Evolutionary conservation across 2,113 vertebrate species (phyloP).

Genomic region (Melospiza georgiana): DNA sequence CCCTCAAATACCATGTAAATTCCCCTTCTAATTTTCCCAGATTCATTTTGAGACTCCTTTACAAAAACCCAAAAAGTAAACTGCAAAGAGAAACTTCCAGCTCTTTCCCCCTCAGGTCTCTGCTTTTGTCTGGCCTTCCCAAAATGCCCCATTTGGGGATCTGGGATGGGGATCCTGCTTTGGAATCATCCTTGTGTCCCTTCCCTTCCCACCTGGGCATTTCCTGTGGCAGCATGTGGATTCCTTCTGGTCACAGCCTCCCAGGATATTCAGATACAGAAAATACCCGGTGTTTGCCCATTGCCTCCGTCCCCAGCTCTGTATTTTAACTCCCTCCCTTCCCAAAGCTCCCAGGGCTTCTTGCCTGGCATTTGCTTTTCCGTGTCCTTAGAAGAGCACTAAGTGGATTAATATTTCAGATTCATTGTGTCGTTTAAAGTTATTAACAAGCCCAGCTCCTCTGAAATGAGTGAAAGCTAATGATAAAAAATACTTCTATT

Average conservation of each 20-base stretch:
- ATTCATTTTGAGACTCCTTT: background rate
- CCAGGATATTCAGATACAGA: background rate
- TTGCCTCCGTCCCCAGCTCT: background rate
- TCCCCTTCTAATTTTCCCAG: conserved; percentile 51
- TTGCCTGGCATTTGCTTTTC: background rate
- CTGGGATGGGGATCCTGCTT: background rate
- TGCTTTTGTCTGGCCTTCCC: rapidly evolving
- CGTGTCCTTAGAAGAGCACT: background rate
- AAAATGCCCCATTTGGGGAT: rapidly evolving
- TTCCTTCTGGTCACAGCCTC: background rate
- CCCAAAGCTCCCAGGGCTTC: background rate
- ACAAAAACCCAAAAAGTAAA: background rate
- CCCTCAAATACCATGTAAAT: conserved; percentile 67
- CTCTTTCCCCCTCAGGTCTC: rapidly evolving
- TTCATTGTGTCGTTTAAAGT: background rate
- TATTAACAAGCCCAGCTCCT: background rate
- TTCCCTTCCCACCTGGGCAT: background rate
- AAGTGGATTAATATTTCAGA: background rate
- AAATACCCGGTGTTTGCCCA: background rate
- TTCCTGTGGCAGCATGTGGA: rapidly evolving
- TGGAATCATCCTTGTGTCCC: rapidly evolving
- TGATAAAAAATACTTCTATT: background rate
- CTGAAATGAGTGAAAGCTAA: background rate
- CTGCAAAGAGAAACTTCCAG: background rate
- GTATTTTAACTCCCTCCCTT: background rate